Conservation (phyloP, 2,888 invertebrate genomes). For the Mantis religiosa region DNA sequence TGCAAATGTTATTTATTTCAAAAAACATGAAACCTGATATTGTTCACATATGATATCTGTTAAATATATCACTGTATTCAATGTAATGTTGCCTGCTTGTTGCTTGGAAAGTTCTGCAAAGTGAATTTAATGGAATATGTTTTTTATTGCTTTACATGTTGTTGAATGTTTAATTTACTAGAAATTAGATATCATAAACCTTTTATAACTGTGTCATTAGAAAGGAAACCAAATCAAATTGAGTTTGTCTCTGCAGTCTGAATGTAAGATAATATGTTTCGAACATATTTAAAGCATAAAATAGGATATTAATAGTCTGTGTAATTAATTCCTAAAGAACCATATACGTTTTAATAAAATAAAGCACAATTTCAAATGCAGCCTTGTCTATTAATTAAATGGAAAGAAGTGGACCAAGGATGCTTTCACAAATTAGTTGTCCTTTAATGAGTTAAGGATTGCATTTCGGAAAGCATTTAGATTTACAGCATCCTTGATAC, state of each 20-base stretch:
- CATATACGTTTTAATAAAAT: not conserved
- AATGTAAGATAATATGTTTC: not conserved
- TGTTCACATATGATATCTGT: not conserved
- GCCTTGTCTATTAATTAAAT: no score
- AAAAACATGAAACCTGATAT: not conserved
- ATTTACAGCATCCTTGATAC: no score
- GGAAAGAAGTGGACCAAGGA: no score
- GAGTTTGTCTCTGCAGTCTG: not conserved
- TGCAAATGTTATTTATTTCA: not conserved
- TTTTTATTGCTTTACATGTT: not conserved
- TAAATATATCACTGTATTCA: not conserved
- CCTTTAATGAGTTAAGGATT: no score
- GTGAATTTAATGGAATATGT: not conserved
- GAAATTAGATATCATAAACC: not conserved
- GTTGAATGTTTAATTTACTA: not conserved
- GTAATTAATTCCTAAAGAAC: not conserved
- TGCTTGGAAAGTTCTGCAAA: not conserved
- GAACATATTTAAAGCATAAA: not conserved
- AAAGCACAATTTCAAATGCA: not conserved
- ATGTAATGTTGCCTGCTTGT: not conserved
- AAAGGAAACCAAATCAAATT: not conserved
- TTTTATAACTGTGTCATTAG: not conserved
- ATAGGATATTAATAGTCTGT: not conserved
- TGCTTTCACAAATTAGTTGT: no score
- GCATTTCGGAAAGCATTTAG: no score